These are phyloP conservation scores for Pachycephala philippinensis DNA, from an alignment of 2,113 vertebrate species.

Conservation along the genomic window DNA sequence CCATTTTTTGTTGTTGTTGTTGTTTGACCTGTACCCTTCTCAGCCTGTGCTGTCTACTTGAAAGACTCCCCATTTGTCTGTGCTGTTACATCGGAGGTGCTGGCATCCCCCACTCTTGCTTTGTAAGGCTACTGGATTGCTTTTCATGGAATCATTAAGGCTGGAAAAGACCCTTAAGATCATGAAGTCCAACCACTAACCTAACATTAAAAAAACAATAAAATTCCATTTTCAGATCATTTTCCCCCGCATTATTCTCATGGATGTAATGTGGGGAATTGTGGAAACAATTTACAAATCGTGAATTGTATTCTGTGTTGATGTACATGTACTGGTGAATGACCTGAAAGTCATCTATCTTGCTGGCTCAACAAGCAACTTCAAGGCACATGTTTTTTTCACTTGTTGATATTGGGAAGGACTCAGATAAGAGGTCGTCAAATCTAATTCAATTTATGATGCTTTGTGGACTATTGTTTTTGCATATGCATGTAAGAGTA, in stretches of 20 bases:
- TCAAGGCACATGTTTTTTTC: neutral
- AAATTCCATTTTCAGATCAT: neutral
- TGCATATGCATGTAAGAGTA: neutral
- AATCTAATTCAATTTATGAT: neutral
- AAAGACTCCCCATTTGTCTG: neutral
- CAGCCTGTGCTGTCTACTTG: neutral
- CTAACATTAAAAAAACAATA: neutral
- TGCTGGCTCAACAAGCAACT: neutral
- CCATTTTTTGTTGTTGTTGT: neutral
- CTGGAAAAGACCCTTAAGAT: neutral
- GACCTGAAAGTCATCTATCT: neutral
- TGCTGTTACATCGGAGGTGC: rapidly evolving
- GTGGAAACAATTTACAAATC: neutral
- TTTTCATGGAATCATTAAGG: neutral
- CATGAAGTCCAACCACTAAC: neutral
- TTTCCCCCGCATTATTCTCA: neutral
- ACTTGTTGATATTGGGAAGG: neutral
- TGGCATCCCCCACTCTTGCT: neutral
- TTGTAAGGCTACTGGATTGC: neutral
- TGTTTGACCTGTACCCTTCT: neutral
- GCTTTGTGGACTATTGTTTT: neutral
- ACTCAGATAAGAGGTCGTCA: neutral
- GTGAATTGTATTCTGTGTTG: neutral
- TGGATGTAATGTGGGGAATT: neutral
- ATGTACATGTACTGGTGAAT: neutral